Evolutionary conservation across 2,888 invertebrate genomes (phyloP), one percentile per base, ranked within the genome.

Genomic region (Aspidapion aeneum): DNA sequence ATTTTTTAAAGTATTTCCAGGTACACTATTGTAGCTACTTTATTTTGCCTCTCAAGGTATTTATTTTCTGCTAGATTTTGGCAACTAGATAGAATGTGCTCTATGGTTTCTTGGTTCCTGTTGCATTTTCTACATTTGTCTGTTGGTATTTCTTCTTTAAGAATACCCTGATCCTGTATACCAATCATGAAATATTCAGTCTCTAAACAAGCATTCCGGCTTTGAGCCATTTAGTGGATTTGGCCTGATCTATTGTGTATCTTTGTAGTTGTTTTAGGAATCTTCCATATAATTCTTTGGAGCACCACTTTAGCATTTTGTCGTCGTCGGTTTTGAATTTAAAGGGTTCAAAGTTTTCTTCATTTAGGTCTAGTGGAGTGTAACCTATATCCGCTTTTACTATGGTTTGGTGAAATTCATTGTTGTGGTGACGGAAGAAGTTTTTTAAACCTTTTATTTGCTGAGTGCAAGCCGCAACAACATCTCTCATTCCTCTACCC

Each of bases 391-490:
- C 35, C 35, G 35, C 12, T 35, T 12, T 35, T 12, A 35, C 12
- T 35, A 35, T 35, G 12, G 35, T 12, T 35, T 35, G 35, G 12
- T 35, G 35, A 35, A 35, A 35, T 35, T 35, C 35, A 35, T 35
- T 35, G 12, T 35, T 35, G 3, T 35, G 35, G 35, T 35, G 35
- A 52, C 17, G 17, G 17, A 52, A 5, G 7, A 18, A 52, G 7
- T 52, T 52, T 18, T n/a, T 52, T 52, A 52, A 52, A 19, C n/a
- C 19, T 52, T 9, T 52, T 9, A 52, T 52, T 52, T 52, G 52
- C 19, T 52, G 52, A 19, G 3, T 17, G 19, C 52, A 52, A 18
- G 52, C 52, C 17, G 3, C 17, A 3, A 52, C 52, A 12, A n/a
- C 49, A 48, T 52, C 52, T 17, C 52, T 17, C 7, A 52, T 52